phyloP scores from a whole-genome alignment of 2,113 vertebrate species.

The Oostethus manadensis region DNA sequence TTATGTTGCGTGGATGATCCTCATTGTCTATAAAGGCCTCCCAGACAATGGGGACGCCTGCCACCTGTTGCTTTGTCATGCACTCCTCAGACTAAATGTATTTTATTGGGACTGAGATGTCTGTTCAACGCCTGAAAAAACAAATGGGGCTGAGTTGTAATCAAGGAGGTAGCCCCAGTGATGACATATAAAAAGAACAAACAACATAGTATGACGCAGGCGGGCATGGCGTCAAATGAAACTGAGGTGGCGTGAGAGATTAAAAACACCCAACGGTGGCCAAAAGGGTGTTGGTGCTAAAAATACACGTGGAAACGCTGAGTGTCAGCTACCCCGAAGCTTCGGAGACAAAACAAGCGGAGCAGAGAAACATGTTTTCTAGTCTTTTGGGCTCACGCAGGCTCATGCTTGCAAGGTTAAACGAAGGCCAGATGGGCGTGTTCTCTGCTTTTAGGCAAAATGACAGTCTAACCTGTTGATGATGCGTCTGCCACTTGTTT shows the following conservation, averaged over 20 bases:
- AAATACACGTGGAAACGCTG: conserved; percentile 20
- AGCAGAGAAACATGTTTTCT: conserved; percentile 3
- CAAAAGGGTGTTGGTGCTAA: conserved; percentile 9
- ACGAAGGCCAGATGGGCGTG: conserved; percentile 20
- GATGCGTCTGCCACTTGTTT: conserved; percentile 5
- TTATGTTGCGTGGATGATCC: too few species aligned
- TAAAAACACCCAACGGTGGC: conserved; percentile 9
- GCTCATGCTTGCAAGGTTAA: conserved; percentile 4
- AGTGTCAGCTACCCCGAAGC: conserved; percentile 17
- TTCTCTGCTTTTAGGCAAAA: conserved; percentile 7
- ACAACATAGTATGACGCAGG: conserved; percentile 15
- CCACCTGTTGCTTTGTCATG: conserved; percentile 3
- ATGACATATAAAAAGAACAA: neutral
- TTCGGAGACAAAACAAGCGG: conserved; percentile 11
- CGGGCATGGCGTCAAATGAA: conserved; percentile 16
- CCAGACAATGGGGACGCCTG: neutral
- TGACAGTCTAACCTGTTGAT: conserved; percentile 19
- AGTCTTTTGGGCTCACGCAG: conserved; percentile 14
- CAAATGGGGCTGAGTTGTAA: neutral
- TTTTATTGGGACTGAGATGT: conserved; percentile 1
- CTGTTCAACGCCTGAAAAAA: neutral
- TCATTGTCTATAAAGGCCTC: conserved; percentile 1
- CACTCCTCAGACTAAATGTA: neutral
- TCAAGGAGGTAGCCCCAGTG: neutral
- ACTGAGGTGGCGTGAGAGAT: conserved; percentile 34